These are phyloP conservation scores for Diplodus puntazzo DNA, from an alignment of 2,797 vertebrate species.

Conservation along the genomic window DNA sequence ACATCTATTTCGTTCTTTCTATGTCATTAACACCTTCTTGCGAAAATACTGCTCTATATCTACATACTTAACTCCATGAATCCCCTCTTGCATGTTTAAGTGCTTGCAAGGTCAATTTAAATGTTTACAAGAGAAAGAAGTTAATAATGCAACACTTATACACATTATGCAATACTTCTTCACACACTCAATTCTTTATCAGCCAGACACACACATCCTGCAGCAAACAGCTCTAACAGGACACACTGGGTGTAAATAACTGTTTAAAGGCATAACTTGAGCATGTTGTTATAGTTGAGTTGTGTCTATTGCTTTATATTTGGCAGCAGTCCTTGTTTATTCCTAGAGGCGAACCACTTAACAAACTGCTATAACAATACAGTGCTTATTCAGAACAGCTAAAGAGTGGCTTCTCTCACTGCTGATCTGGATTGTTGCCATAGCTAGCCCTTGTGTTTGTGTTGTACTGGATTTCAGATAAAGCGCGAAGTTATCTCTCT, in stretches of 20 bases:
- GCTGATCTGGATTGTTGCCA: constrained; percentile 33
- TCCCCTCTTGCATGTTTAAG: not conserved
- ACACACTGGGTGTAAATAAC: constrained; percentile 13
- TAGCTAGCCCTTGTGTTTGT: constrained; percentile 22
- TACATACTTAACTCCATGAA: constrained; percentile 10
- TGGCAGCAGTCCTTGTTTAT: constrained; percentile 29
- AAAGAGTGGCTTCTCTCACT: constrained; percentile 35
- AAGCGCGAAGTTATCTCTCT: constrained; percentile 38
- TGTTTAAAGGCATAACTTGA: constrained; percentile 23
- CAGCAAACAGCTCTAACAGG: constrained; percentile 29
- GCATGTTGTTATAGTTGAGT: constrained; percentile 29
- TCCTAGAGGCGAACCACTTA: constrained; percentile 32
- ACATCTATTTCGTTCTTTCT: constrained; percentile 36
- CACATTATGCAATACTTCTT: constrained; percentile 5
- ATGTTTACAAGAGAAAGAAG: not conserved
- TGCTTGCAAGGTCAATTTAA: constrained; percentile 10
- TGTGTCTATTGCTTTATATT: constrained; percentile 38
- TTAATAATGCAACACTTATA: constrained; percentile 7
- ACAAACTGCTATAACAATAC: constrained; percentile 53
- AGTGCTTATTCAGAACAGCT: constrained; percentile 31
- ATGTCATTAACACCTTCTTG: constrained; percentile 56
- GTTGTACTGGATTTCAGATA: constrained; percentile 45
- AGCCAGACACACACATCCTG: constrained; percentile 41
- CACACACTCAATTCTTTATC: constrained; percentile 21
- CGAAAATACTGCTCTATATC: constrained; percentile 32